phyloP scores from a whole-genome alignment of 2,797 vertebrate genomes.

The Poeciliopsis paucimaculata region DNA sequence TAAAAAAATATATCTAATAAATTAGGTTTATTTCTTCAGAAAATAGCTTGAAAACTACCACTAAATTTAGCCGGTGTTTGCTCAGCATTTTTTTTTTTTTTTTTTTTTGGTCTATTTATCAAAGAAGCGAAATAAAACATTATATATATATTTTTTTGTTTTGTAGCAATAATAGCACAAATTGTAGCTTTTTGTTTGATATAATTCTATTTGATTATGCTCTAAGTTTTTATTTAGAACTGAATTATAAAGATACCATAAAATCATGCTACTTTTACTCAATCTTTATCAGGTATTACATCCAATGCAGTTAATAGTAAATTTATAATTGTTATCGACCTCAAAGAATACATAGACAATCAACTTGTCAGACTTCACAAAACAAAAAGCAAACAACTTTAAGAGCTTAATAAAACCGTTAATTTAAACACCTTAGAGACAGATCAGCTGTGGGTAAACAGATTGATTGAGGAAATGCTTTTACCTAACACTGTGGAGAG shows the following conservation, averaged over 20 bases:
- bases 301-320: neutral
- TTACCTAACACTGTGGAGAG: neutral
- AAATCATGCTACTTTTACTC: neutral
- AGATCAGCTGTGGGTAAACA: neutral
- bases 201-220: neutral
- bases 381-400: neutral
- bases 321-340: neutral
- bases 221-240: neutral
- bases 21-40: neutral
- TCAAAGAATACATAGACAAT: neutral
- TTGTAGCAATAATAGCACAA: neutral
- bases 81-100: neutral
- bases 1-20: neutral
- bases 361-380: neutral
- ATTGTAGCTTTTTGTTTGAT: neutral
- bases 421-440: neutral
- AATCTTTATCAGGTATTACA: neutral
- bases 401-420: neutral
- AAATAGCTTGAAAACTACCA: neutral
- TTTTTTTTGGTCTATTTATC: neutral
- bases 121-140: neutral
- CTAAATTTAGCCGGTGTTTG: neutral
- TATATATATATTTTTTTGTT: no score
- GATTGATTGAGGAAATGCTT: neutral
- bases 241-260: neutral